Conservation (phyloP, 2,113 vertebrate genomes). For the Pagrus major region DNA sequence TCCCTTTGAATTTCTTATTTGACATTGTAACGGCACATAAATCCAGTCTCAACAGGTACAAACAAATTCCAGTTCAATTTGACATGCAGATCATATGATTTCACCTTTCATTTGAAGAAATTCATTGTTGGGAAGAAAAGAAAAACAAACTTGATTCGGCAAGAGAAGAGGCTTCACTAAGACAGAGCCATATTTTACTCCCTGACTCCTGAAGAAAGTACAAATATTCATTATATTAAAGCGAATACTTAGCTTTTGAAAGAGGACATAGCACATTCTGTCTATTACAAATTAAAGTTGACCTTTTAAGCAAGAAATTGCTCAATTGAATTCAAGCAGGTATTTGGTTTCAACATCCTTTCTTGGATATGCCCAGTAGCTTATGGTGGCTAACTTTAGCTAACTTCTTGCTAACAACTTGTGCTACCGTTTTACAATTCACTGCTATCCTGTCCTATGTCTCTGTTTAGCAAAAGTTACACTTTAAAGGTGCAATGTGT, state of each 20-base stretch:
- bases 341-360: background rate
- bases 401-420: background rate
- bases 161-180: background rate
- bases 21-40: background rate
- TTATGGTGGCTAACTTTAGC: background rate
- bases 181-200: background rate
- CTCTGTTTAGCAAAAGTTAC: background rate
- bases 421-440: background rate
- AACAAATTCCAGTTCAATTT: conserved; percentile 15
- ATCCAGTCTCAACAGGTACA: background rate
- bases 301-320: background rate
- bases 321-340: background rate
- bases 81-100: background rate
- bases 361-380: background rate
- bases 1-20: background rate
- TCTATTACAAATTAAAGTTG: background rate
- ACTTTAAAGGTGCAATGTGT: no score
- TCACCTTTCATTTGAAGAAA: background rate
- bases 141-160: background rate
- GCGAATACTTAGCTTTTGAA: background rate
- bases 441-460: background rate
- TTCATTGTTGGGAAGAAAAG: background rate
- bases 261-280: background rate
- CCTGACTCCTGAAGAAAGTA: background rate
- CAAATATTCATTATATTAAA: background rate